Conservation (phyloP, 1,140 invertebrate species). For the Hermetia illucens region DNA sequence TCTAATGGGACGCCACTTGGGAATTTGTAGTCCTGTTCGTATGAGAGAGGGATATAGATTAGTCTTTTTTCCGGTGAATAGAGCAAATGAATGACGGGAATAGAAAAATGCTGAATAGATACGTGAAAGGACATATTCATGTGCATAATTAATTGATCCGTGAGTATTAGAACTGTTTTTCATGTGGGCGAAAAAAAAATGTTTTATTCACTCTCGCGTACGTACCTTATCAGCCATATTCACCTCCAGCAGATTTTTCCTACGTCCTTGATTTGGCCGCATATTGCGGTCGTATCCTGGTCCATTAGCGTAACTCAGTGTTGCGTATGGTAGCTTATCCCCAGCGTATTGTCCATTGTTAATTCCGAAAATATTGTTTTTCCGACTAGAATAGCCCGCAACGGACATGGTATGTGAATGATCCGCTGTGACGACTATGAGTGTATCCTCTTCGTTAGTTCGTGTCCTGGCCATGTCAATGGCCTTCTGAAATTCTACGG, state of each 20-base stretch:
- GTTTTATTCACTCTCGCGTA: background rate
- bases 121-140: background rate
- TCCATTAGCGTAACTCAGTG: conserved; percentile 51
- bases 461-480: conserved; percentile 40
- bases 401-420: conserved; percentile 55
- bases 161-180: background rate
- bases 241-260: conserved; percentile 19
- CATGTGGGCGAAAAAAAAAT: background rate
- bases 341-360: conserved; percentile 17
- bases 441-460: conserved; percentile 43
- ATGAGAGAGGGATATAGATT: background rate
- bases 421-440: conserved; percentile 55
- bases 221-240: conserved; percentile 23
- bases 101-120: background rate
- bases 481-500: conserved; percentile 50
- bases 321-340: conserved; percentile 41
- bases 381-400: conserved; percentile 52
- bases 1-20: conserved; percentile 31
- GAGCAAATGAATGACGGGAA: no score
- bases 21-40: conserved; percentile 28
- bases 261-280: conserved; percentile 9
- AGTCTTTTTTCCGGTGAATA: background rate
- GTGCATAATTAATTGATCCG: background rate
- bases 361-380: conserved; percentile 48
- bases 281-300: conserved; percentile 36